These are phyloP conservation scores for Diaprepes abbreviatus DNA, from an alignment of 2,888 invertebrate genomes.

Conservation along the genomic window DNA sequence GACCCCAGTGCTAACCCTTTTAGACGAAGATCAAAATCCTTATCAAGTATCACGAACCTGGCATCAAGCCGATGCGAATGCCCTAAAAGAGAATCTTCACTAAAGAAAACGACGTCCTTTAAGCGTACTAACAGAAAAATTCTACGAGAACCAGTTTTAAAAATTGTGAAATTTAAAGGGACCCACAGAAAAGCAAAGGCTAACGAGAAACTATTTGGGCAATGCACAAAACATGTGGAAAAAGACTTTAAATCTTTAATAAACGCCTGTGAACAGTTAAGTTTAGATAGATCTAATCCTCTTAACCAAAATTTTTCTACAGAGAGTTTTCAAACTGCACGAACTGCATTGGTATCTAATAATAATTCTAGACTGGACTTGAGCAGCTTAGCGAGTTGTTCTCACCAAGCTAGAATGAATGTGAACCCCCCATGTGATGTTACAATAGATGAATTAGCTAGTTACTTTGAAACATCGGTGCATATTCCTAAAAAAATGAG, in stretches of 20 bases:
- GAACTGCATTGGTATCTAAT: neutral
- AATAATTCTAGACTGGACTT: constrained; percentile 48
- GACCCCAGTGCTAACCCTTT: constrained; percentile 60
- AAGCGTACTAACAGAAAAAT: constrained; percentile 66
- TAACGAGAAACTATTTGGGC: constrained; percentile 60
- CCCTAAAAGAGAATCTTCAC: constrained; percentile 55
- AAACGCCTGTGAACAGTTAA: constrained; percentile 65
- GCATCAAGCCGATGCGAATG: constrained; percentile 58
- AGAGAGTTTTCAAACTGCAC: constrained; percentile 28
- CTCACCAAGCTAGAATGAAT: constrained; percentile 79
- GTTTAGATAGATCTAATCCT: constrained; percentile 58
- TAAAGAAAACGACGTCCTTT: constrained; percentile 62
- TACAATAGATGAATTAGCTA: constrained; percentile 93
- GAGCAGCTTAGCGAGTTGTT: constrained; percentile 72
- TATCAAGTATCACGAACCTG: constrained; percentile 60
- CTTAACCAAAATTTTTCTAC: constrained; percentile 26
- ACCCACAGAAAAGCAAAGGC: constrained; percentile 48
- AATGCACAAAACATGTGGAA: constrained; percentile 57
- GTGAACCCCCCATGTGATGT: constrained; percentile 83
- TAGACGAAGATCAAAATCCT: constrained; percentile 64
- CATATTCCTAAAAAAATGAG: constrained; percentile 99
- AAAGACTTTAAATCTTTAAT: constrained; percentile 66
- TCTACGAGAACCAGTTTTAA: constrained; percentile 72
- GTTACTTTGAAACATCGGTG: constrained; percentile 95
- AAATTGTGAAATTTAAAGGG: constrained; percentile 65